phyloP scores from a whole-genome alignment of 2,888 invertebrate genomes.

The Chirona hameri region DNA sequence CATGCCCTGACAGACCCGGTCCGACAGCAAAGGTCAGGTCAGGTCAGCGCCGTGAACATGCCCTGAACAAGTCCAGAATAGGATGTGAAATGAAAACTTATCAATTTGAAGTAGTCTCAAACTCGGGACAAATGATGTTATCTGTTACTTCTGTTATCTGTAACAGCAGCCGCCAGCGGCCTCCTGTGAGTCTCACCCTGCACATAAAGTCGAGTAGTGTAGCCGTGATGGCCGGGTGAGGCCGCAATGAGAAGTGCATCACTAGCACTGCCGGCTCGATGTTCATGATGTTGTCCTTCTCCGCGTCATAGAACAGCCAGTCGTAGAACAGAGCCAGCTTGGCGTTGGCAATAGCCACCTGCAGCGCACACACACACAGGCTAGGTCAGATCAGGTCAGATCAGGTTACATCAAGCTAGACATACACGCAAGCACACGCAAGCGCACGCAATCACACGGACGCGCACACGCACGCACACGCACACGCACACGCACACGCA shows the following conservation, averaged over 20 bases:
- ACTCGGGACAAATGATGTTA: no score
- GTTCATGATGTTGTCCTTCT: slow-evolving; percentile 92
- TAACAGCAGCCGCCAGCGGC: no score
- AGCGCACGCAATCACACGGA: no score
- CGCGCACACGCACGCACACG: no score
- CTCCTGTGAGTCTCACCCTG: no score
- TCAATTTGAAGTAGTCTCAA: no score
- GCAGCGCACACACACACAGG: background rate
- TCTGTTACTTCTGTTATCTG: no score
- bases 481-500: no score
- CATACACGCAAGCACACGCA: no score
- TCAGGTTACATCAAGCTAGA: no score
- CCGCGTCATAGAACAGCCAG: slow-evolving; percentile 87
- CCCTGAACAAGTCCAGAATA: background rate
- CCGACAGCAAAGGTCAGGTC: slow-evolving; percentile 61
- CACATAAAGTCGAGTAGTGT: slow-evolving; percentile 87
- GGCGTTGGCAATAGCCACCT: slow-evolving; percentile 80
- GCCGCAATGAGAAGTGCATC: slow-evolving; percentile 89
- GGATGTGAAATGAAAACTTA: no score
- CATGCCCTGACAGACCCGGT: slow-evolving; percentile 75
- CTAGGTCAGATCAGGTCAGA: no score
- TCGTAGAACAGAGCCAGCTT: slow-evolving; percentile 89
- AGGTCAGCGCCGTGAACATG: background rate
- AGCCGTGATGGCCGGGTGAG: slow-evolving; percentile 85
- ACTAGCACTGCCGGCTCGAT: slow-evolving; percentile 91